Base-by-base conservation (phyloP, 2,113 vertebrate species). In the Limnothrissa miodon region DNA sequence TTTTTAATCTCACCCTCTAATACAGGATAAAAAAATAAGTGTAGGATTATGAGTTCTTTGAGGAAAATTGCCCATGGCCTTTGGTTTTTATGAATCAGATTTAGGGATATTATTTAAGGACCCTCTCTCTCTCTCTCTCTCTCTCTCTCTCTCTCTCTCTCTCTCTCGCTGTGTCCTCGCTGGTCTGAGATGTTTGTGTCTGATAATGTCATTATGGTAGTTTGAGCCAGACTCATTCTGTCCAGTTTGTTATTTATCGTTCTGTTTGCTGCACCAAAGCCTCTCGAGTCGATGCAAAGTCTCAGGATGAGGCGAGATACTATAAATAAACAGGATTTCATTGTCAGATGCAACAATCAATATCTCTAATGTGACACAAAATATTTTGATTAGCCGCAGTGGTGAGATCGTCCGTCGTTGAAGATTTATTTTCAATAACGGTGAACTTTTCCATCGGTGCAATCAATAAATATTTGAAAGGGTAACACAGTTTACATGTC, bases 201-300 rank as follows among this genome's bases (percentile, higher is more conserved):
- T 89, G 82, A 87, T 56, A 87, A 81, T 84, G 59, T 78, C 79
- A 87, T 87, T 86, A 85, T 45, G 29, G 36, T 36, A 45, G 81
- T n/a, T 66, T 29, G 62, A 33, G 86, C 81, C 82, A 87, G 81
- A 80, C 70, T 74, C 78, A 74, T 19, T 82, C 85, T 44, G 79
- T 82, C 21, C 45, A 45, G 19, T 53, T 39, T 82, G 25, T 56
- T 82, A 78, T 84, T 81, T 85, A 86, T 81, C 3, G 48, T 85
- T 81, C 81, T 88, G 86, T 82, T 88, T 85, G 81, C 74, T 81
- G 45, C 78, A 79, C 86, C 80, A 81, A 82, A 83, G 81, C 66
- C 66, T 74, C 25, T 74, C 66, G 1, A 74, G 66, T 74, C 66
- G 25, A 33, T 39, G 42, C 46, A 33, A 74, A 11, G 51, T 51